Evolutionary conservation across 2,888 invertebrate species (phyloP), one percentile per base, ranked within the genome.

Genomic region (Branchipolynoe longqiensis): DNA sequence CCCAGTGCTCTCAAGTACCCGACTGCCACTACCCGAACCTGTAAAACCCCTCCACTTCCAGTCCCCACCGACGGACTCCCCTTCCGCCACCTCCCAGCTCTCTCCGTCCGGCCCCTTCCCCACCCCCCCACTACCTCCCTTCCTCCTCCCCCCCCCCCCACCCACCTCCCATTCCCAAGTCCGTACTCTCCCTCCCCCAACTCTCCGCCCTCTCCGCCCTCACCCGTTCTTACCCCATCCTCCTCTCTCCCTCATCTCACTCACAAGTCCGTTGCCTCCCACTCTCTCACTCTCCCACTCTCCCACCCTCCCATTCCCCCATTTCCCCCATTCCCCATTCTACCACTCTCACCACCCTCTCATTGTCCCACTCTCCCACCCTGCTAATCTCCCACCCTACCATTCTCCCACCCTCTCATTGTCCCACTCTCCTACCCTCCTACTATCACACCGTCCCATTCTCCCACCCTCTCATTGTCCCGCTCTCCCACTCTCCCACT

Each of bases 341-440:
- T n/a, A n/a, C n/a, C n/a, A n/a, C n/a, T n/a, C n/a, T n/a, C n/a
- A n/a, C n/a, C n/a, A n/a, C n/a, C n/a, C n/a, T n/a, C n/a, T n/a
- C n/a, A n/a, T n/a, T n/a, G n/a, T n/a, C n/a, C 74, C 38, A 4
- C 38, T 74, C 38, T 36, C 33, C 38, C 74, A 28, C 38, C 74
- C 33, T 38, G 12, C 33, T n/a, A n/a, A n/a, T n/a, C n/a, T n/a
- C n/a, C 74, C 33, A 8, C 38, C 33, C 6, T 33, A 33, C 38
- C 74, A 12, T n/a, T 22, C 38, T 31, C 74, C 38, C 33, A n/a
- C n/a, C n/a, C n/a, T n/a, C n/a, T n/a, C n/a, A n/a, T n/a, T n/a
- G n/a, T n/a, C n/a, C n/a, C n/a, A n/a, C n/a, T 74, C 74, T 38
- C 33, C 33, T 74, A 31, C 74, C 38, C 18, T 12, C 48, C 48